Conservation (phyloP, 2,888 invertebrate species). For the Patella ulyssiponensis region DNA sequence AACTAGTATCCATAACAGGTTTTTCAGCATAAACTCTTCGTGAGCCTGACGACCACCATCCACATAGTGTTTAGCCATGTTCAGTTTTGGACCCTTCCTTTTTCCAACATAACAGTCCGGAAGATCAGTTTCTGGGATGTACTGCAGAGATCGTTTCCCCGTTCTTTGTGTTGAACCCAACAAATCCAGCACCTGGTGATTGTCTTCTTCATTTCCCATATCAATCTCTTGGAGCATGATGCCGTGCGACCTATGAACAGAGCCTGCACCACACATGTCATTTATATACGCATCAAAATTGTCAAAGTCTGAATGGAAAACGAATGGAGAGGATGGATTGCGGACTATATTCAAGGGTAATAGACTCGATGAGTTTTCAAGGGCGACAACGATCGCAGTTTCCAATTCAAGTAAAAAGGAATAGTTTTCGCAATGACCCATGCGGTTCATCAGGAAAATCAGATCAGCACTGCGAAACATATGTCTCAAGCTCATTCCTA, state of each 20-base stretch:
- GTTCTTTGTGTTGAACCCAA: too few relatives aligned
- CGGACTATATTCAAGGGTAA: conserved; percentile 40
- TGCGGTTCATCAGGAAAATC: conserved; percentile 32
- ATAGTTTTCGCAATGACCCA: conserved; percentile 42
- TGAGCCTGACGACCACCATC: too few relatives aligned
- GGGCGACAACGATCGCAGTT: conserved; percentile 39
- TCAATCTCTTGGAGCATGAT: conserved; percentile 50
- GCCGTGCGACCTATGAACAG: conserved; percentile 47
- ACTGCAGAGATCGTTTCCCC: too few relatives aligned
- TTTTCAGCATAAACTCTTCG: too few relatives aligned
- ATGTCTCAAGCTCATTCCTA: conserved; percentile 38
- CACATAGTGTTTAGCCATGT: too few relatives aligned
- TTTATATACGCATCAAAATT: conserved; percentile 46
- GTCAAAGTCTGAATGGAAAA: conserved; percentile 53
- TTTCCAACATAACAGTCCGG: too few relatives aligned
- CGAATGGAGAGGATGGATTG: conserved; percentile 28
- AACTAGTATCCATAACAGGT: too few relatives aligned
- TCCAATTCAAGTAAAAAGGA: conserved; percentile 35
- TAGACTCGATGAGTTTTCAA: conserved; percentile 36
- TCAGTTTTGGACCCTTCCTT: too few relatives aligned
- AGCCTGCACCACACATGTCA: conserved; percentile 34
- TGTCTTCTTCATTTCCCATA: too few relatives aligned
- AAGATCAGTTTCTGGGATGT: too few relatives aligned
- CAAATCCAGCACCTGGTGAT: too few relatives aligned
- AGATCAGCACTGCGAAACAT: conserved; percentile 32